Conservation (phyloP, 2,797 vertebrate genomes). For the Lagodon rhomboides region DNA sequence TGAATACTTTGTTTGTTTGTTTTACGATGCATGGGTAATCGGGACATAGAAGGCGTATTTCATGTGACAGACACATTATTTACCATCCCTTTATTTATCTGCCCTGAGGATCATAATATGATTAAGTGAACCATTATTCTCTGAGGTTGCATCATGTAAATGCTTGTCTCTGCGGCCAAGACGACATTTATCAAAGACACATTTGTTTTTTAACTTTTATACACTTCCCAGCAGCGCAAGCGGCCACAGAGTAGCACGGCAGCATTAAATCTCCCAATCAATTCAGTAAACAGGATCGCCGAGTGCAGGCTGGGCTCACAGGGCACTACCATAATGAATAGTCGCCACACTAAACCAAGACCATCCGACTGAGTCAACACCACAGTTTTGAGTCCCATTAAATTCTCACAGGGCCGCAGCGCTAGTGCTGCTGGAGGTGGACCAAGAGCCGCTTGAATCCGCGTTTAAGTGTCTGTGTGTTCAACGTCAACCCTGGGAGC, state of each 20-base stretch:
- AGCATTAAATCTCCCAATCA: constrained; percentile 49
- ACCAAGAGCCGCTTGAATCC: constrained; percentile 42
- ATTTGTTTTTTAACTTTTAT: constrained; percentile 45
- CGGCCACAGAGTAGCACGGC: constrained; percentile 43
- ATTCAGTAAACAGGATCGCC: constrained; percentile 44
- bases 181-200: constrained; percentile 42
- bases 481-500: constrained; percentile 46
- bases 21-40: constrained; percentile 14
- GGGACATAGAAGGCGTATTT: constrained; percentile 37
- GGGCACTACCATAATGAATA: constrained; percentile 53
- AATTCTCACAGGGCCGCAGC: constrained; percentile 51
- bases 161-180: constrained; percentile 29
- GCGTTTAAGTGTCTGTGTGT: constrained; percentile 56
- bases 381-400: constrained; percentile 49
- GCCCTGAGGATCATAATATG: constrained; percentile 27
- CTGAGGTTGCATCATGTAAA: constrained; percentile 25
- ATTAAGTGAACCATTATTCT: constrained; percentile 30
- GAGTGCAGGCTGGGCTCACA: constrained; percentile 26
- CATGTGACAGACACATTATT: constrained; percentile 38
- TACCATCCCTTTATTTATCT: constrained; percentile 18
- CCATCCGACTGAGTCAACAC: constrained; percentile 59
- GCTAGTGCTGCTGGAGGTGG: constrained; percentile 47
- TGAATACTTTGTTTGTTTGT: neutral
- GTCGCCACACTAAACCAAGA: constrained; percentile 42
- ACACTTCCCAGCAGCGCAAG: constrained; percentile 37